Base-by-base conservation (phyloP, 53 echinoderm and acorn worm species). In the Crossaster papposus region DNA sequence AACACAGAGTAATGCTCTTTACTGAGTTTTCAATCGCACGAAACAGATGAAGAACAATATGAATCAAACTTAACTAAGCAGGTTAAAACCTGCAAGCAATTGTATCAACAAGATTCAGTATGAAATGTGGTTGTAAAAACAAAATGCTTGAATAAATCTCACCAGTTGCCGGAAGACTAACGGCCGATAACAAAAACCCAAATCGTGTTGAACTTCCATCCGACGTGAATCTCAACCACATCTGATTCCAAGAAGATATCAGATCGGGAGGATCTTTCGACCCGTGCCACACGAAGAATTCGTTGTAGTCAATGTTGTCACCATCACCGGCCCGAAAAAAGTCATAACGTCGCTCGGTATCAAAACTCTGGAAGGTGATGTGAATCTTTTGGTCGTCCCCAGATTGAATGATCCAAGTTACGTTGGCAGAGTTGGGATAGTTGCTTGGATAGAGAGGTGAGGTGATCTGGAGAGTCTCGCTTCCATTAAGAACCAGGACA, bases 151-250 rank as follows among this genome's bases (percentile, higher is more conserved):
- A 44, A 44, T 9, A 44, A 44, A 44, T 44, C 44, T 44, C 44
- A 44, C 44, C 44, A 1, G 44, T 44, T 44, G 44, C 5, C 44
- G 44, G 44, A 44, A 44, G 44, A 9, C 44, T 44, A 9, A 44
- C 44, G 9, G 44, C 44, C 44, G 44, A 44, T 44, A 44, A 44
- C 44, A 44, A 44, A 44, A 44, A 44, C 44, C 44, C 44, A 20
- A 11, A 58, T 18, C 22, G 22, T 0, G 15, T 20, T 18, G 0
- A 4, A 20, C 22, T 18, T 20, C 17, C 58, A 44, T 58, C 22
- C 22, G 44, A 44, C 44, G 44, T 72, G 72, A 72, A 72, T 29
- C 72, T 26, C 29, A 72, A 30, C 72, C 72, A 72, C 72, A 72
- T 72, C 72, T 72, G 26, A 30, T n/a, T 72, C 31, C 72, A 26